Percentiles rank a stretch among this genome's conserved stretches.
These are phyloP conservation scores for Bicyclus anynana DNA, from an alignment of 1,140 invertebrate genomes.

Conservation along the genomic window DNA sequence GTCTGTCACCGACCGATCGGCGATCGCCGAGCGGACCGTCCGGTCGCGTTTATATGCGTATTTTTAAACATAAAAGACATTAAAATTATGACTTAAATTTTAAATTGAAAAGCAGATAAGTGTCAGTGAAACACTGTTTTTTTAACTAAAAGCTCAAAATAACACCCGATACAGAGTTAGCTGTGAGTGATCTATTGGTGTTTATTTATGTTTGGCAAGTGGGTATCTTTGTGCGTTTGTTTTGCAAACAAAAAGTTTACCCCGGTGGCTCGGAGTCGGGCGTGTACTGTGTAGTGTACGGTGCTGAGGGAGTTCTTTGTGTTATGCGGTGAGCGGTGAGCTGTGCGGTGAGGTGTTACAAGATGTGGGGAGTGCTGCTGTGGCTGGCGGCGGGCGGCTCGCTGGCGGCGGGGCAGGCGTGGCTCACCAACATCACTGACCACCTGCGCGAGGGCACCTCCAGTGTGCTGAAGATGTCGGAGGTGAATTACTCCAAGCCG, in stretches of 20 bases:
- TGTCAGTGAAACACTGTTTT: slow-evolving; percentile 2
- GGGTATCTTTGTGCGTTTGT: slow-evolving; percentile 60
- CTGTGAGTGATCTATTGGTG: slow-evolving; percentile 34
- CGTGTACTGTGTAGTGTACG: slow-evolving; percentile 15
- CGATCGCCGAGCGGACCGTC: slow-evolving; percentile 20
- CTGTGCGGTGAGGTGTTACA: slow-evolving; percentile 18
- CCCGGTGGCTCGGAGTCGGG: no score
- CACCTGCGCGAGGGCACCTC: slow-evolving; percentile 50
- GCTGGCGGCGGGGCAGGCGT: slow-evolving; percentile 27
- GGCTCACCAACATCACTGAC: slow-evolving; percentile 41
- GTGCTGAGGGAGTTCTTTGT: slow-evolving; percentile 22
- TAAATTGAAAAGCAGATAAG: no score
- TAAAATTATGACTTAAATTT: slow-evolving; percentile 33
- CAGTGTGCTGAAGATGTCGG: slow-evolving; percentile 51
- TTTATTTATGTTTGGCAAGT: slow-evolving; percentile 33
- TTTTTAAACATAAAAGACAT: slow-evolving; percentile 30
- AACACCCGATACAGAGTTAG: slow-evolving; percentile 15
- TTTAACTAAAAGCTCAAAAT: slow-evolving; percentile 12
- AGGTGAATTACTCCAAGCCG: slow-evolving; percentile 62
- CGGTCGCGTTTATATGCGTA: not conserved
- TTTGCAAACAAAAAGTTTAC: slow-evolving; percentile 62
- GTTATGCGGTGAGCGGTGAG: slow-evolving; percentile 2
- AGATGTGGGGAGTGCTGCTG: slow-evolving; percentile 34
- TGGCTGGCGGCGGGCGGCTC: slow-evolving; percentile 32
- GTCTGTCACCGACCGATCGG: slow-evolving; percentile 1